Evolutionary conservation across 2,888 invertebrate genomes (phyloP).

Genomic region (Aphrophora alni): DNA sequence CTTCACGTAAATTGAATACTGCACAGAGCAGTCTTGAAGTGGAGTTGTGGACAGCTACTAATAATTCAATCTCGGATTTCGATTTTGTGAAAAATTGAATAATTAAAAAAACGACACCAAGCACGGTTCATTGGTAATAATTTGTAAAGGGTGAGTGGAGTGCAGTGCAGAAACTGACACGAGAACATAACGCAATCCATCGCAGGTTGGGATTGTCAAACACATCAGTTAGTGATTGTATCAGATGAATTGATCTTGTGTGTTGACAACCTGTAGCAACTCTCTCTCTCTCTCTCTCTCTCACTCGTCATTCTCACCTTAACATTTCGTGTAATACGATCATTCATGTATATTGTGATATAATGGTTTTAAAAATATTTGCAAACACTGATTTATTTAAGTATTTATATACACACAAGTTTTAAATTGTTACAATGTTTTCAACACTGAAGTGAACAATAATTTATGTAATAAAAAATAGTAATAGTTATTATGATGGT

Average conservation of each 20-base stretch:
- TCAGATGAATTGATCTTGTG: neutral
- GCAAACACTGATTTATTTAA: too few species aligned
- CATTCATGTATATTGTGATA: too few species aligned
- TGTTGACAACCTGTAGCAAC: neutral
- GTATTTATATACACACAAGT: too few species aligned
- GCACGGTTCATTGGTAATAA: slow-evolving; percentile 2
- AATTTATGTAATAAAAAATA: too few species aligned
- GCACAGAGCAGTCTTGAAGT: slow-evolving; percentile 6
- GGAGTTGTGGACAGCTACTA: neutral
- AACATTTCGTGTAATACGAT: too few species aligned
- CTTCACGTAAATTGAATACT: neutral
- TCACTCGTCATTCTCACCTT: too few species aligned
- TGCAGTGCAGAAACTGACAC: too few species aligned
- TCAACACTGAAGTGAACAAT: too few species aligned
- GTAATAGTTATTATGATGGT: too few species aligned
- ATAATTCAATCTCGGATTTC: slow-evolving; percentile 11
- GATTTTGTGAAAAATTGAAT: slow-evolving; percentile 33
- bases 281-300: too few species aligned
- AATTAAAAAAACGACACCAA: slow-evolving; percentile 24
- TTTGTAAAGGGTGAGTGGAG: neutral
- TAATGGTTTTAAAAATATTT: too few species aligned
- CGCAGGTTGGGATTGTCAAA: neutral
- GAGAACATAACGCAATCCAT: neutral
- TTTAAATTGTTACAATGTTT: too few species aligned
- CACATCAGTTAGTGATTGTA: neutral